A percentile compares a stretch with the other conserved stretches of the same genome.
Evolutionary conservation across 2,888 invertebrate genomes (phyloP).

Genomic region (Sarcophaga subvicina): DNA sequence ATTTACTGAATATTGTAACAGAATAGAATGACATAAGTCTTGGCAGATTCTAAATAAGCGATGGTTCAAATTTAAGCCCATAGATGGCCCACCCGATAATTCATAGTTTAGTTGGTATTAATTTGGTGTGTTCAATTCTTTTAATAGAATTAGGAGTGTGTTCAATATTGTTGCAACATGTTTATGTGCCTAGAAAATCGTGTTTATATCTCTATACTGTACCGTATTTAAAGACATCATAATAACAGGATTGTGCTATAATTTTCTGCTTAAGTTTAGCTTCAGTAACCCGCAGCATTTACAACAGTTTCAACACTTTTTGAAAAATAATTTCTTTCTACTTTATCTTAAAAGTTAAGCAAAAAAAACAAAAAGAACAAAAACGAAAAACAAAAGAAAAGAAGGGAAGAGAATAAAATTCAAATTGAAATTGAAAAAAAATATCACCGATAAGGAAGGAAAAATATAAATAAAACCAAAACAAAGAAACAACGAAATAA

Average conservation of each 20-base stretch:
- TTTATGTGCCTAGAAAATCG: too few species aligned
- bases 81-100: too few species aligned
- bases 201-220: too few species aligned
- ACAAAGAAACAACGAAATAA: not conserved
- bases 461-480: constrained; percentile 51
- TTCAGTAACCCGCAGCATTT: constrained; percentile 11
- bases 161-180: too few species aligned
- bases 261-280: not conserved
- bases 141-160: too few species aligned
- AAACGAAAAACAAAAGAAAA: not conserved
- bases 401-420: not conserved
- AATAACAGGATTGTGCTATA: not conserved
- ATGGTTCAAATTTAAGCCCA: too few species aligned
- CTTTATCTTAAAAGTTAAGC: constrained; percentile 38
- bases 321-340: constrained; percentile 48
- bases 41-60: too few species aligned
- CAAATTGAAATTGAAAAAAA: not conserved
- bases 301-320: constrained; percentile 56
- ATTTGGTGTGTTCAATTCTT: too few species aligned
- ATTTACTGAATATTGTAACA: too few species aligned
- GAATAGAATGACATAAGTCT: too few species aligned
- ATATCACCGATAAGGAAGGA: constrained; percentile 45
- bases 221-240: too few species aligned
- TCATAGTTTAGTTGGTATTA: too few species aligned
- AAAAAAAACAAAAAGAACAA: constrained; percentile 23